Evolutionary conservation across 2,888 invertebrate species (phyloP), one percentile per base, ranked within the genome.

Genomic region (Disparrhopalites patrizii): DNA sequence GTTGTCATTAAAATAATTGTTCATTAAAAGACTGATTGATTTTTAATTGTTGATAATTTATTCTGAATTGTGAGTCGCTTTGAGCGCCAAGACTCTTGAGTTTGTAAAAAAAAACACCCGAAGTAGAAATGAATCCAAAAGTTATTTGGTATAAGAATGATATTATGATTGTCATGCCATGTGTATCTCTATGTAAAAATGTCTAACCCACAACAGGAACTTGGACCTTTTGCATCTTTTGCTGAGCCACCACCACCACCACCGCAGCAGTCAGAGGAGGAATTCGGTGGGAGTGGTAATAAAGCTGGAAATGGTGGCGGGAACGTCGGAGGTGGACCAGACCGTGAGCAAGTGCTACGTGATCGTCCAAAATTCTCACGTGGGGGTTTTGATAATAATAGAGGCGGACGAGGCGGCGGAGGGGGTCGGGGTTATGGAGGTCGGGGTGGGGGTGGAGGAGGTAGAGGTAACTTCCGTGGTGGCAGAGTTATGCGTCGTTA

Each of bases 141-240:
- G n/a, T n/a, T n/a, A n/a, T n/a, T n/a, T n/a, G n/a, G n/a, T n/a
- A n/a, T n/a, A n/a, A n/a, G n/a, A n/a, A n/a, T n/a, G n/a, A n/a
- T n/a, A n/a, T n/a, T n/a, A n/a, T n/a, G n/a, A n/a, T n/a, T n/a
- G n/a, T n/a, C n/a, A n/a, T n/a, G n/a, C n/a, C n/a, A n/a, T n/a
- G n/a, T n/a, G n/a, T n/a, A n/a, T n/a, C n/a, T n/a, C n/a, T n/a
- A n/a, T n/a, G n/a, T n/a, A n/a, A n/a, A n/a, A n/a, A n/a, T n/a
- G n/a, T n/a, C n/a, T n/a, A n/a, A n/a, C n/a, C n/a, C 20, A 43
- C 43, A 56, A 56, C 69, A 74, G 74, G 74, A 74, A 70, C 68
- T 73, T 63, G 68, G 69, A 33, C 71, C 74, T 58, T 74, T 73
- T 71, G 36, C 52, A 5, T 33, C 47, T 20, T 51, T 51, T 25